Evolutionary conservation across 2,113 vertebrate species (phyloP).

Genomic region (Carassius auratus): DNA sequence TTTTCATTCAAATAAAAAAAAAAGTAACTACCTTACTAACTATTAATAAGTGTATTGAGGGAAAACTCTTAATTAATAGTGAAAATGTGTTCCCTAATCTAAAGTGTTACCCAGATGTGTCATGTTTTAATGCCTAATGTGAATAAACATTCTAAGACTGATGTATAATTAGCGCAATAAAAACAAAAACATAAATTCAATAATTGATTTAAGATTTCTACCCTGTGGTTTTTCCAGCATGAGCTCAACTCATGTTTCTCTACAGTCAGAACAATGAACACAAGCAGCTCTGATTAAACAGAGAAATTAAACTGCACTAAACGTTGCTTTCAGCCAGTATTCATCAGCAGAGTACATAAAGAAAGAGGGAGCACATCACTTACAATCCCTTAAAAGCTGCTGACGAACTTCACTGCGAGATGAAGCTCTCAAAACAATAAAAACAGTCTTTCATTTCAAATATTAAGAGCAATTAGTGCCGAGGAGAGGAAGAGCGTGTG

Average conservation of each 20-base stretch:
- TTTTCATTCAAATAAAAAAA: no score
- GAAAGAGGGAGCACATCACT: conserved; percentile 59
- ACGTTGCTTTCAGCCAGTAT: conserved; percentile 48
- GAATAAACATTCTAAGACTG: not conserved
- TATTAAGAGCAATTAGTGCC: conserved; percentile 26
- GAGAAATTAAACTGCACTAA: conserved; percentile 60
- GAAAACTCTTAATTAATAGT: no score
- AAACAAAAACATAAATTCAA: not conserved
- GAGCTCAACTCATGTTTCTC: not conserved
- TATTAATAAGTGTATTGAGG: no score
- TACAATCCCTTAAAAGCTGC: not conserved
- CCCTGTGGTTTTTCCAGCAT: not conserved
- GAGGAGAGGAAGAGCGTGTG: not conserved
- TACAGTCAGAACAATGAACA: not conserved
- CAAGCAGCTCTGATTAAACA: conserved; percentile 67
- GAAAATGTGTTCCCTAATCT: no score
- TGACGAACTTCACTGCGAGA: not conserved
- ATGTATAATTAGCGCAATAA: not conserved
- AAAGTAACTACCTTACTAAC: no score
- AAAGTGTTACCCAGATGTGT: no score
- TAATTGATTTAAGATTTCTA: no score
- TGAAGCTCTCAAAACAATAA: conserved; percentile 41
- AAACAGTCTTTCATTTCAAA: conserved; percentile 7
- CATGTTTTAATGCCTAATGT: not conserved
- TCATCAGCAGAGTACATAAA: conserved; percentile 71